Conservation (phyloP, 2,888 invertebrate genomes). For the Lycocerus yunnanus region DNA sequence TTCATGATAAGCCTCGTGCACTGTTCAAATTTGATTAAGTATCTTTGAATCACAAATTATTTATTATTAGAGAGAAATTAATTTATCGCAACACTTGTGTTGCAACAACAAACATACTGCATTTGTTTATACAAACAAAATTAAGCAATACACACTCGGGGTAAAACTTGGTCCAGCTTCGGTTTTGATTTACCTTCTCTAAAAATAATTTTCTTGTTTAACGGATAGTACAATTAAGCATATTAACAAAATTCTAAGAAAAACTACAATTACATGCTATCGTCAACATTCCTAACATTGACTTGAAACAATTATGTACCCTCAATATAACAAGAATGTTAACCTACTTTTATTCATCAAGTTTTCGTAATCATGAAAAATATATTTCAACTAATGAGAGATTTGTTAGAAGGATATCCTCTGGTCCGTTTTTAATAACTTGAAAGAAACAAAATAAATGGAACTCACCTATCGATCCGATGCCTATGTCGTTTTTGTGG, state of each 20-base stretch:
- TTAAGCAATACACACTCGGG: background rate
- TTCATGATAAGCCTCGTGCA: too few species aligned
- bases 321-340: background rate
- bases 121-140: background rate
- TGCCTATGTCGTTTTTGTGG: slow-evolving; percentile 73
- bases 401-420: background rate
- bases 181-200: background rate
- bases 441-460: background rate
- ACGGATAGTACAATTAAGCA: too few species aligned
- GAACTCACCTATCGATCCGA: slow-evolving; percentile 69
- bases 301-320: background rate
- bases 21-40: too few species aligned
- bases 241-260: background rate
- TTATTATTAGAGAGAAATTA: too few species aligned
- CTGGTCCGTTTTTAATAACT: background rate
- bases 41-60: too few species aligned
- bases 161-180: background rate
- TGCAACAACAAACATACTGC: too few species aligned
- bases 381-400: background rate
- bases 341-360: background rate
- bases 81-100: too few species aligned
- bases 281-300: background rate
- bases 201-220: background rate
- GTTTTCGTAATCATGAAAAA: background rate
- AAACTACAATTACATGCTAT: background rate